Evolutionary conservation across 2,113 vertebrate genomes (phyloP), one percentile per base, ranked within the genome.

Genomic region (Urocolius indicus): DNA sequence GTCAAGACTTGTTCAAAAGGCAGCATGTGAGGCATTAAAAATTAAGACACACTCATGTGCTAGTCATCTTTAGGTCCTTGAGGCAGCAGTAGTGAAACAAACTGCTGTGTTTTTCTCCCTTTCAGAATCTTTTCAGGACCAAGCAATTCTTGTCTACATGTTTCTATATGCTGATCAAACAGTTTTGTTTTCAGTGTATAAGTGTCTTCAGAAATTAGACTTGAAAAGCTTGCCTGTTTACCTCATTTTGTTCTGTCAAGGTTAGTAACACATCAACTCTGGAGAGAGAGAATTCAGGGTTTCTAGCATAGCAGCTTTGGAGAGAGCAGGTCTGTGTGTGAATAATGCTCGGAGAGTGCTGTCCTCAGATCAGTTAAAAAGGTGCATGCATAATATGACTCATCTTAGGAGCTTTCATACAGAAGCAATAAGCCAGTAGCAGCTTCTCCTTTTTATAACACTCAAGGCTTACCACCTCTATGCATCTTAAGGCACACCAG

Each of bases 131-230:
- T 58, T 69, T 62, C 45, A 87, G 58, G 46, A 90, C 46, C 19
- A 34, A 78, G 15, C 38, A n/a, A 48, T 62, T 77, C 65, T 62
- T 93, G 62, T 84, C 76, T 91, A 58, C 59, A 75, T 84, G 27
- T 65, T 90, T 87, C 68, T 86, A 18, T 52, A 38, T 0, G 1
- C 34, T 94, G 93, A 94, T 97, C 78, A 91, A 87, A 90, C 63
- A 66, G 41, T 68, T 81, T 72, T 74, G 76, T 81, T 88, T 78
- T 62, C 74, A 57, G 45, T 62, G 17, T 80, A 83, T 76, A 30
- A 93, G 58, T 36, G 61, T 22, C 85, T 92, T 90, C 74, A 86
- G 81, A 75, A 87, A 93, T 93, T 81, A 88, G 71, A 94, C 75
- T 79, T 94, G 68, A 94, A 97, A 95, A 72, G 34, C 41, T 65